These are phyloP conservation scores for Plumapathes pennacea DNA, from an alignment of 92 coral and sea anemone genomes.

Conservation along the genomic window DNA sequence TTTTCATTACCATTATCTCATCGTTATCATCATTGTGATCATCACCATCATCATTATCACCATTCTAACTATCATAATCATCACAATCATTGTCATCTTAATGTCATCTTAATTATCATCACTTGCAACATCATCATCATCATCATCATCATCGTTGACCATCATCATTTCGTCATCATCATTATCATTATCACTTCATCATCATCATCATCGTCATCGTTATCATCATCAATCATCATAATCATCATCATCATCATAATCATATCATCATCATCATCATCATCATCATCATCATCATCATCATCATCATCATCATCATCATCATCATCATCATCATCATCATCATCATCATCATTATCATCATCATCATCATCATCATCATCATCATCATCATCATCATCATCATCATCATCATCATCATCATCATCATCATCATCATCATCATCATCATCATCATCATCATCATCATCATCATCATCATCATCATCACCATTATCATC, in stretches of 20 bases:
- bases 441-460: conserved; percentile 1
- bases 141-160: background rate
- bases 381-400: conserved; percentile 1
- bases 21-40: background rate
- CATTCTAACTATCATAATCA: background rate
- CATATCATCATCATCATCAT: conserved; percentile 1
- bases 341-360: conserved; percentile 1
- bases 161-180: background rate
- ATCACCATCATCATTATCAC: no score
- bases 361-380: conserved; percentile 1
- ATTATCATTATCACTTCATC: background rate
- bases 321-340: conserved; percentile 1
- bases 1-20: no score
- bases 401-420: conserved; percentile 1
- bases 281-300: conserved; percentile 1
- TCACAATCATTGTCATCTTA: background rate
- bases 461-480: conserved; percentile 1
- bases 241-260: no score
- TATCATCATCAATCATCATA: background rate
- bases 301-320: background rate
- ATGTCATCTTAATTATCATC: background rate
- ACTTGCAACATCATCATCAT: background rate
- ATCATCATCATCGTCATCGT: background rate
- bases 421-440: conserved; percentile 1
- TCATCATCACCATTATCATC: background rate